A percentile compares a stretch with the other conserved stretches of the same genome.
phyloP scores from a whole-genome alignment of 2,797 vertebrate species.

The Graptemys geographica region DNA sequence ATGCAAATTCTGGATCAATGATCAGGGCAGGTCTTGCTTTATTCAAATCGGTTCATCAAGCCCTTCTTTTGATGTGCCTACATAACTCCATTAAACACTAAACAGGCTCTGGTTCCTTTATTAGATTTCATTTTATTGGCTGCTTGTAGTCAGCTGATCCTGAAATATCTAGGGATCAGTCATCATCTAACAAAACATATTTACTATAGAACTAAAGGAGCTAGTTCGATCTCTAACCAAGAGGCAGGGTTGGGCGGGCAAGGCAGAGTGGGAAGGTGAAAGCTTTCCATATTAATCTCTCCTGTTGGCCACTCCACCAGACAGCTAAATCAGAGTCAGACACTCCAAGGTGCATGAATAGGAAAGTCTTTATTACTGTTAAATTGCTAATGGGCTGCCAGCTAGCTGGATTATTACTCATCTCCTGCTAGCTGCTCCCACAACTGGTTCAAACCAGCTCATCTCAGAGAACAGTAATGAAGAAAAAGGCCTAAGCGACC shows the following conservation, averaged over 20 bases:
- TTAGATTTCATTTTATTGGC: not conserved
- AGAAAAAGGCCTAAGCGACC: not conserved
- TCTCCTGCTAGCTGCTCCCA: rapidly evolving
- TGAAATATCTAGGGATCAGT: not conserved
- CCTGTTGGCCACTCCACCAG: not conserved
- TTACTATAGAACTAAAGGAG: not conserved
- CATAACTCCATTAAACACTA: not conserved
- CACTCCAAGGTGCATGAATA: not conserved
- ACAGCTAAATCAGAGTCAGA: not conserved
- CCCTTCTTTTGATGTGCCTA: not conserved
- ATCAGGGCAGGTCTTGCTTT: not conserved
- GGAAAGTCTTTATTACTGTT: constrained; percentile 2
- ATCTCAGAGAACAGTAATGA: not conserved
- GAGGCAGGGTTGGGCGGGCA: not conserved
- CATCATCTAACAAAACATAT: not conserved
- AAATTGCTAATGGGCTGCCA: constrained; percentile 14
- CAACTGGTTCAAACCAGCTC: not conserved
- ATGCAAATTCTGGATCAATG: not conserved
- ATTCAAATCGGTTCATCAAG: not conserved
- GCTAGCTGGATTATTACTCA: not conserved
- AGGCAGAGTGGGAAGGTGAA: not conserved
- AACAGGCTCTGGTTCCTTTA: not conserved
- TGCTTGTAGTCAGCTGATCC: not conserved
- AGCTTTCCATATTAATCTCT: not conserved
- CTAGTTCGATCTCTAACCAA: not conserved